Evolutionary conservation across 1,140 invertebrate genomes (phyloP), one percentile per base, ranked within the genome.

Genomic region (Brachionus koreanus): DNA sequence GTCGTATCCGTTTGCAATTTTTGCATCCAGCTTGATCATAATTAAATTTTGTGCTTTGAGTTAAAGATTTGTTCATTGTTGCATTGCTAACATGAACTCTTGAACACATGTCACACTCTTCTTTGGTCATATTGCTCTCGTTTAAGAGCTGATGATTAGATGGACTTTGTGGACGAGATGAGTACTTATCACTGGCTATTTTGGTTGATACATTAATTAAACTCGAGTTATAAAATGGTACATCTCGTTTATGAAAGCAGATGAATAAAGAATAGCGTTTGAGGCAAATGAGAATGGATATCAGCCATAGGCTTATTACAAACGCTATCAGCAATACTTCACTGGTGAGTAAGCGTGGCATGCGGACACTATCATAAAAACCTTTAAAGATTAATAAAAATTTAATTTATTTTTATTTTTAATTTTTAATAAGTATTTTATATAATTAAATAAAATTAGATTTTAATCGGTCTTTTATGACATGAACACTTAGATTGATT

Each of bases 211-310:
- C 76, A 42, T 79, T 79, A 16, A 79, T 79, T 79, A 79, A 19
- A 79, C 61, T 79, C 35, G 61, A 23, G 42, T 79, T 79, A 25
- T 79, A 79, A 49, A 61, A 79, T 37, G 76, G 76, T 29, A 79
- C 76, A 19, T 79, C 76, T 29, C 61, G 49, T 23, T 79, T 63
- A 33, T 65, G 49, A 42, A 79, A 79, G 19, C 76, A 79, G 13
- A 79, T 79, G 37, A 79, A 79, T 13, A 79, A 37, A 19, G 76
- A 57, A 33, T 79, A 79, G 16, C 76, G 49, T 39, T 65, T 57
- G 37, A 79, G 37, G 25, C 76, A 79, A 29, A 79, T 35, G 9
- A 79, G 7, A n/a, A 79, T 79, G 13, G 76, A 79, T 33, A 79
- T 61, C 5, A 79, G 12, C 76, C 76, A 79, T 5, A 79, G 16